These are phyloP conservation scores for Rutpela maculata DNA, from an alignment of 2,888 invertebrate genomes.

Conservation along the genomic window DNA sequence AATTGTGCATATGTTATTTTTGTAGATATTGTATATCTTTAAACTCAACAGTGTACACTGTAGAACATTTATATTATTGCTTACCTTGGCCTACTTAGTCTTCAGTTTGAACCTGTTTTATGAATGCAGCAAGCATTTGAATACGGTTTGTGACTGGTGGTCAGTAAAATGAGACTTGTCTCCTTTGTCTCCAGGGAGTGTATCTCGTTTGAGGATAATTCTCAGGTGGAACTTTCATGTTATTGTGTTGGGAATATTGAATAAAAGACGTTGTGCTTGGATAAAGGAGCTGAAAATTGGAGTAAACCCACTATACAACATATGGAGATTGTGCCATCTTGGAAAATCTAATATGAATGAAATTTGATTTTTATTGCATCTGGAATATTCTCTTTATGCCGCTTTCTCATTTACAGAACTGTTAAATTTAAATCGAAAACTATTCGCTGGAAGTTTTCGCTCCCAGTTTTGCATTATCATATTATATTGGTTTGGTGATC, in stretches of 20 bases:
- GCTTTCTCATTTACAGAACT: slow-evolving; percentile 8
- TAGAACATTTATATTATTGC: not conserved
- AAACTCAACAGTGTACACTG: slow-evolving; percentile 2
- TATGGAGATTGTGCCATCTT: slow-evolving; percentile 2
- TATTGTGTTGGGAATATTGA: slow-evolving; percentile 38
- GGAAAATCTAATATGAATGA: slow-evolving; percentile 22
- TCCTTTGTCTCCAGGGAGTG: slow-evolving; percentile 6
- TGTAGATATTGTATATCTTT: too few species aligned
- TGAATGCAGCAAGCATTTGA: slow-evolving; percentile 16
- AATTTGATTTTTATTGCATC: slow-evolving; percentile 29
- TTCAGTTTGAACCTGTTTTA: slow-evolving; percentile 25
- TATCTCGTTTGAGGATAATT: slow-evolving; percentile 18
- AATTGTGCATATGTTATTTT: too few species aligned
- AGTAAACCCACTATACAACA: not conserved
- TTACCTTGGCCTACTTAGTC: slow-evolving; percentile 16
- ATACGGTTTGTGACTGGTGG: slow-evolving; percentile 30
- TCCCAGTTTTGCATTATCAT: not conserved
- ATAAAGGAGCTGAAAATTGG: slow-evolving; percentile 29
- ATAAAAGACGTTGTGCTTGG: slow-evolving; percentile 23
- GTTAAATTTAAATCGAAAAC: slow-evolving; percentile 4
- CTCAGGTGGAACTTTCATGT: slow-evolving; percentile 32
- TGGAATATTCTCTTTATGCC: not conserved
- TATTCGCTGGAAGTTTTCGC: not conserved
- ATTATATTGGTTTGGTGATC: not conserved
- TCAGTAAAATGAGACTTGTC: slow-evolving; percentile 38